Conservation (phyloP, 2,113 vertebrate species). For the Gnathonemus longibarbis region DNA sequence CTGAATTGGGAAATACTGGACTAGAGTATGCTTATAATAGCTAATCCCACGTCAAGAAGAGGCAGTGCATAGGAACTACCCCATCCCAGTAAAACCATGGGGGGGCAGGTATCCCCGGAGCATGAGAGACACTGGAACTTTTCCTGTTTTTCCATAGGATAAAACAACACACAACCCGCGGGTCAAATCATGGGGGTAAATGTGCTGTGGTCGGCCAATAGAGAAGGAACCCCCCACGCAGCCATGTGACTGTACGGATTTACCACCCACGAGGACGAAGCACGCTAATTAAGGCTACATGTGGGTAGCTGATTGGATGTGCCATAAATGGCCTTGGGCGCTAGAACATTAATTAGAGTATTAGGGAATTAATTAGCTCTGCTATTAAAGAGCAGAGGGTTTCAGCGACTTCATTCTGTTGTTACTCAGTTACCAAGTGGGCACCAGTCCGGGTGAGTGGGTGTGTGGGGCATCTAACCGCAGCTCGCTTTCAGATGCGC, state of each 20-base stretch:
- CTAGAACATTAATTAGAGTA: background rate
- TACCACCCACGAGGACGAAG: background rate
- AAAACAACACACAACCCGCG: background rate
- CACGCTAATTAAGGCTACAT: conserved; percentile 3
- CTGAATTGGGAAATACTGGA: background rate
- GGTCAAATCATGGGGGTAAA: background rate
- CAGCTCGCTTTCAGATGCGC: background rate
- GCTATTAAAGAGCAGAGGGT: background rate
- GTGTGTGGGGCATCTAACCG: background rate
- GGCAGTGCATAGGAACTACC: background rate
- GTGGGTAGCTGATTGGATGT: conserved; percentile 4
- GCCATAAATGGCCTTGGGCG: background rate
- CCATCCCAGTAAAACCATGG: background rate
- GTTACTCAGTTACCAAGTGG: background rate
- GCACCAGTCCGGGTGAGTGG: background rate
- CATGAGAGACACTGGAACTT: background rate
- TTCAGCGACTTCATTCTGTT: background rate
- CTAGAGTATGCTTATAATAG: background rate
- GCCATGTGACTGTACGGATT: background rate
- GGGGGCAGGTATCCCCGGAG: no score
- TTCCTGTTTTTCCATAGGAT: background rate
- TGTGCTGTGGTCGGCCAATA: background rate
- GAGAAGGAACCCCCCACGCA: background rate
- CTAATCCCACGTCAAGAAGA: background rate
- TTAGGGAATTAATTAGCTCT: conserved; percentile 15